phyloP scores from a whole-genome alignment of 2,113 vertebrate genomes.

The Ictalurus punctatus region DNA sequence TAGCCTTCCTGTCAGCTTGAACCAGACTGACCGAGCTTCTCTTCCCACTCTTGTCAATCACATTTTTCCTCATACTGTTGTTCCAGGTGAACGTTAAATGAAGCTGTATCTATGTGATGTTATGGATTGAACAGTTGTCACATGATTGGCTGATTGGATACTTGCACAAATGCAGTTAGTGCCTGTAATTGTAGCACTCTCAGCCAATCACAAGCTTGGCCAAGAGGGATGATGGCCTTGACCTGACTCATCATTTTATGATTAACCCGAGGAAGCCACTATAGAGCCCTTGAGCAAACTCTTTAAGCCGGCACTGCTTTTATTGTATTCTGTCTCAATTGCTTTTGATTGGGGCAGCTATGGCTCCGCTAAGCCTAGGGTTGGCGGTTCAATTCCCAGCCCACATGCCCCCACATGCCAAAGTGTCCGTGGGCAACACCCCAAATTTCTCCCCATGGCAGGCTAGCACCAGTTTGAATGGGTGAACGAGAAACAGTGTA shows the following conservation, averaged over 20 bases:
- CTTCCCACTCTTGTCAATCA: not conserved
- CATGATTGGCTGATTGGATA: not conserved
- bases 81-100: not conserved
- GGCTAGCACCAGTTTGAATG: no score
- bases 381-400: no score
- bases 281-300: not conserved
- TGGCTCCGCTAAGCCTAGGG: no score
- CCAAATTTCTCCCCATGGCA: no score
- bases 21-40: constrained; percentile 32
- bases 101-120: not conserved
- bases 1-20: not conserved
- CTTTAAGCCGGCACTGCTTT: not conserved
- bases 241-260: not conserved
- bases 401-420: no score
- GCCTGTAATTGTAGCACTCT: not conserved
- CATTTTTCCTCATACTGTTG: not conserved
- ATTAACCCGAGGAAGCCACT: not conserved
- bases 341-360: not conserved
- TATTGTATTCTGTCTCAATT: not conserved
- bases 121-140: not conserved
- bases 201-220: not conserved
- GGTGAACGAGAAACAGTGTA: no score
- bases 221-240: not conserved
- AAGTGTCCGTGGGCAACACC: no score
- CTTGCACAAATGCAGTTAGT: not conserved